A percentile compares a stretch with the other conserved stretches of the same genome.
phyloP scores from a whole-genome alignment of 2,888 invertebrate genomes.

The Margaritifera margaritifera region DNA sequence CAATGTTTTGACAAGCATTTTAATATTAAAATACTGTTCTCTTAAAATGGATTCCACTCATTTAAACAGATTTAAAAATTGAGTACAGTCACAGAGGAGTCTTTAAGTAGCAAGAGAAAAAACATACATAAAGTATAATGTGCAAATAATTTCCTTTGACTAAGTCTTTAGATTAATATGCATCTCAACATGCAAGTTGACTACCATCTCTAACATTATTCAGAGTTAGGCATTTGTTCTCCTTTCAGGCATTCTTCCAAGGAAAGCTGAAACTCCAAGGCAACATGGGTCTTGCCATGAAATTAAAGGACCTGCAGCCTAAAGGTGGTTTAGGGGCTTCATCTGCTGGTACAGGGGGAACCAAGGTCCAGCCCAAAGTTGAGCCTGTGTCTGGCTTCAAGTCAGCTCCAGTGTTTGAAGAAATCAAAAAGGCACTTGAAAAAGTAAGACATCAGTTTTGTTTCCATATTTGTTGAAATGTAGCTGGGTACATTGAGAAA shows the following conservation, averaged over 20 bases:
- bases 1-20: too few species aligned
- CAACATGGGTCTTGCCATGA: slow-evolving; percentile 97
- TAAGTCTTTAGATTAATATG: too few species aligned
- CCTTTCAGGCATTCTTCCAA: slow-evolving; percentile 77
- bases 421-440: slow-evolving; percentile 83
- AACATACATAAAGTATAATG: too few species aligned
- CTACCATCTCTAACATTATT: too few species aligned
- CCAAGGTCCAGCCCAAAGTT: slow-evolving; percentile 14
- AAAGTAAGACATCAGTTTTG: slow-evolving; percentile 39
- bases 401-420: slow-evolving; percentile 85
- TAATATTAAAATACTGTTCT: too few species aligned
- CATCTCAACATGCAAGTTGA: too few species aligned
- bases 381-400: slow-evolving; percentile 78
- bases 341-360: slow-evolving; percentile 2
- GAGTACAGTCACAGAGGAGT: too few species aligned
- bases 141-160: too few species aligned
- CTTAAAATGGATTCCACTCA: too few species aligned
- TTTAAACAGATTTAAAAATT: too few species aligned
- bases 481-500: too few species aligned
- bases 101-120: too few species aligned
- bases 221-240: not conserved
- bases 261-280: slow-evolving; percentile 96
- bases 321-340: slow-evolving; percentile 22
- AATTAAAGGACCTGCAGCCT: slow-evolving; percentile 76
- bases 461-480: not conserved